Base-by-base conservation (phyloP, 1,140 invertebrate genomes). In the Dolichoris vasculosae region DNA sequence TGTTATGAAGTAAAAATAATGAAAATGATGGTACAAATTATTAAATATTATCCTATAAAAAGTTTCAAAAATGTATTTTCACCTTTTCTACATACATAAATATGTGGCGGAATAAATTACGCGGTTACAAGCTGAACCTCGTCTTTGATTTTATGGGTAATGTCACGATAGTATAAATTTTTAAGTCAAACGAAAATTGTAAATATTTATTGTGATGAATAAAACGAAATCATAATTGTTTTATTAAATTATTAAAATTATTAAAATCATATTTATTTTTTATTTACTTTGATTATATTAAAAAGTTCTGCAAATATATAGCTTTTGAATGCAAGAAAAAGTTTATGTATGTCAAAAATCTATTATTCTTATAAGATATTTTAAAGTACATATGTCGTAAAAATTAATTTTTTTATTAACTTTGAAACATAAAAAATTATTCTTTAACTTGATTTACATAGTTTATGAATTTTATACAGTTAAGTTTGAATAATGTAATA, bases 381-480 rank as follows among this genome's bases (percentile, higher is more conserved):
- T 23, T 35, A 38, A 4, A 38, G 40, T 69, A 20, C 20, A 40
- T 23, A 20, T 4, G 32, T 2, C n/a, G 8, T 69, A 20, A 69
- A 69, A 38, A 40, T 3, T n/a, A n/a, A n/a, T n/a, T n/a, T n/a
- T n/a, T 1, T 23, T 17, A 69, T 59, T 69, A 69, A 20, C 67
- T 38, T 40, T 67, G 17, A 20, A 38, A 2, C 20, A 23, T 69
- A 11, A 69, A 69, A 69, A 69, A 69, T 1, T 13, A 20, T 40
- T 23, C 15, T 30, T 69, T 38, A 40, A 38, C 17, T 69, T 3
- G 23, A 26, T 26, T n/a, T 43, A 73, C 43, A 43, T 30, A n/a
- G 20, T 73, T 73, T 73, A 43, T n/a, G n/a, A 73, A 73, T 73
- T 73, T 73, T 43, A 43, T 73, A 73, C 0, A 43, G 7, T n/a